Evolutionary conservation across 2,888 invertebrate genomes (phyloP), one percentile per base, ranked within the genome.

Genomic region (Ligdia adustata): DNA sequence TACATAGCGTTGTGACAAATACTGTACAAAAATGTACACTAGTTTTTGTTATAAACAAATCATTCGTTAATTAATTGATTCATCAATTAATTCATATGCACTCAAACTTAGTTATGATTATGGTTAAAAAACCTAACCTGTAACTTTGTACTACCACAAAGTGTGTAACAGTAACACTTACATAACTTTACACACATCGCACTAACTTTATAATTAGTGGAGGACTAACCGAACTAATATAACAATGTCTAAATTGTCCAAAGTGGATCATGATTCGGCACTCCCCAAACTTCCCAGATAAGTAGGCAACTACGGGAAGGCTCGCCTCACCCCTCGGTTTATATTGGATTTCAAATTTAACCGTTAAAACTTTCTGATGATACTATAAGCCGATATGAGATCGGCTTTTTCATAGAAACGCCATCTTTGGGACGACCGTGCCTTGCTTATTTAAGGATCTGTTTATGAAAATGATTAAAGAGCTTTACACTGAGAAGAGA

Each of bases 261-360:
- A 55, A 57, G 59, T 62, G 64, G 64, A 70, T 70, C 56, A 64
- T 67, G 65, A 64, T 55, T 64, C 62, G 57, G 55, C 63, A 67
- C 63, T 61, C 62, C 68, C 59, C 54, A 57, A 77, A 75, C 63
- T 74, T 78, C 57, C 42, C 48, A 62, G 69, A 67, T 70, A 74
- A 77, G 70, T 43, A 43, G 22, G 18, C 69, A 69, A 60, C 63
- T 52, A 57, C 52, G 45, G 42, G 54, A 53, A 38, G 66, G 66
- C 65, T 72, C 63, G 61, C 54, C 55, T 55, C 64, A 68, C 64
- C 62, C 61, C 66, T 56, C 74, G 70, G 66, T 75, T 79, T 79
- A 77, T 77, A 77, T 77, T 78, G 72, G 76, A 75, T 78, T 76
- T 70, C 70, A 75, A 75, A 75, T 75, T 74, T 69, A 72, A 67